Base-by-base conservation (phyloP, 64 coral and sea anemone species). In the Pocillopora verrucosa region DNA sequence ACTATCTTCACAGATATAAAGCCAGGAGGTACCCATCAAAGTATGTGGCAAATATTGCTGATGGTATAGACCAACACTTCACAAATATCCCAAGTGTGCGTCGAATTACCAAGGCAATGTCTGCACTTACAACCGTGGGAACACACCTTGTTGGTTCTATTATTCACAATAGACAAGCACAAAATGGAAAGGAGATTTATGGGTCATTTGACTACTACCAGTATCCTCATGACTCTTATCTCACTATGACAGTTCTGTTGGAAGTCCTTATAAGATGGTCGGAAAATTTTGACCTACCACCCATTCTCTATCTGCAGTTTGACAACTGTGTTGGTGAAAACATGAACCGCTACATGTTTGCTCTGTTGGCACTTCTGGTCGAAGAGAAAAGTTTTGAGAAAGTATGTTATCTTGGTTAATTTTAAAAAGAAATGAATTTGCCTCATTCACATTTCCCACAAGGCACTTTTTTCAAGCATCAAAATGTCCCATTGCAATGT, bases 191-290 rank as follows among this genome's bases (percentile, higher is more conserved):
- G 82, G 89, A 84, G 16, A 63, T 91, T 58, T 91, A 91, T 65
- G 80, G 80, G 20, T 85, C 80, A 13, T 91, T 91, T 91, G 89
- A 91, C 16, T 91, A 82, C 64, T 91, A 91, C 35, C 89, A 91
- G 57, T 91, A 51, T 45, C 89, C 89, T 13, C 89, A 85, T 91
- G 89, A 91, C 34, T 60, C 89, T 17, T 85, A 91, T 36, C 76
- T 91, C 26, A 91, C 69, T 11, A 76, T 64, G 20, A 84, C 80
- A 22, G 81, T 85, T 0, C 63, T 91, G 56, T 26, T 91, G 60
- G 30, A 91, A 34, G 57, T 76, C 30, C 86, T 88, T 45, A 36
- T 75, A 34, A 58, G 76, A 5, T 88, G 86, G 86, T 76, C 68
- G 20, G 24, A 88, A 24, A 36, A 75, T 22, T 67, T 61, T 36